Evolutionary conservation across 2,113 vertebrate genomes (phyloP), one percentile per base, ranked within the genome.

Genomic region (Lepisosteus oculatus): DNA sequence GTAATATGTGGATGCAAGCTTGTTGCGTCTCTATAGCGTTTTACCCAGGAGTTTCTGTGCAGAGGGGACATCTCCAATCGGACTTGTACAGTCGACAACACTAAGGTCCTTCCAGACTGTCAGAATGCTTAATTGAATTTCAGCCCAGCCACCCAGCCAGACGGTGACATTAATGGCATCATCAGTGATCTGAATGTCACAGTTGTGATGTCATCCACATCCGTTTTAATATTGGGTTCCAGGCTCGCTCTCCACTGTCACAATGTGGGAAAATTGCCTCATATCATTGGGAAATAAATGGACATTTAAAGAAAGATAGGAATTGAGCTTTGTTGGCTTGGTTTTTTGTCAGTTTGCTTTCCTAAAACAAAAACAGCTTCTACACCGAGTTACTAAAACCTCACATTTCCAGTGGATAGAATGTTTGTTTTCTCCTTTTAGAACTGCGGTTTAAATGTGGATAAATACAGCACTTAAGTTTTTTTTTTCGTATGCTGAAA

Each of bases 231-330:
- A 62, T 68, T 17, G 3, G 6, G 15, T 45, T 43, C 61, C 44
- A 44, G 65, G 43, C n/a, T 68, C 65, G 67, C 45, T 17, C 15
- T 15, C 12, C 55, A 17, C 63, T 72, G 72, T 68, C 65, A 62
- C 65, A 67, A 7, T 14, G 4, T 17, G 1, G 54, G 65, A 61
- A 62, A 44, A 41, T 43, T 11, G 11, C 29, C 61, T 61, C 64
- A 65, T 44, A 72, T 72, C 44, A 55, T 14, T 55, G 54, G 54
- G 55, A 59, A 72, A 54, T 68, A 67, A 68, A 65, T 15, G n/a
- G 29, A 43, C 55, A 62, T 51, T 45, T n/a, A 65, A 67, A 51
- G 64, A 67, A 68, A 29, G 54, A 29, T 8, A 17, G 4, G 56
- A 6, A 3, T 13, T 7, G 44, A 3, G 43, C 64, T 67, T 47